phyloP scores from a whole-genome alignment of 2,113 vertebrate genomes.

The Bujurquina vittata region DNA sequence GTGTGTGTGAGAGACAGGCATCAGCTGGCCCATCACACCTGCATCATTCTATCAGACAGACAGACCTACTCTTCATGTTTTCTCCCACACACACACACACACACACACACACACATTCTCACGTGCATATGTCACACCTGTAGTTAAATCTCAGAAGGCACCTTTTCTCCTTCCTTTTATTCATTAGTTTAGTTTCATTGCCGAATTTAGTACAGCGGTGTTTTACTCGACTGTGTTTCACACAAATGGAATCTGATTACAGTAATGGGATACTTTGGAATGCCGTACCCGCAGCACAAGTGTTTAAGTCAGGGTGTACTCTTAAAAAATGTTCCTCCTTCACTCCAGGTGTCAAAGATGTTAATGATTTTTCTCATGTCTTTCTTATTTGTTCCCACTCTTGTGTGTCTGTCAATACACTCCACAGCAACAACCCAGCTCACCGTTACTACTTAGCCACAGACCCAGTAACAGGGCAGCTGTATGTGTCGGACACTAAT shows the following conservation, averaged over 20 bases:
- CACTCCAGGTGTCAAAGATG: fast-evolving
- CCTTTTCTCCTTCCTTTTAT: not conserved
- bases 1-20: slow-evolving; percentile 40
- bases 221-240: not conserved
- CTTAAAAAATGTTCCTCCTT: not conserved
- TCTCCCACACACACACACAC: not conserved
- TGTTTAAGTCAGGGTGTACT: no score
- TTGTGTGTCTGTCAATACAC: not conserved
- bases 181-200: not conserved
- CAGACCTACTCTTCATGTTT: not conserved
- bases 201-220: not conserved
- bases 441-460: slow-evolving; percentile 96
- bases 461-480: slow-evolving; percentile 91
- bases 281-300: no score
- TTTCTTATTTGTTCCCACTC: not conserved
- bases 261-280: no score
- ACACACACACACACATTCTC: not conserved
- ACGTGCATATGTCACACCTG: not conserved
- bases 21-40: slow-evolving; percentile 61
- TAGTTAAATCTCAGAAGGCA: not conserved
- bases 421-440: slow-evolving; percentile 93
- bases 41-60: slow-evolving; percentile 25
- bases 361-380: not conserved
- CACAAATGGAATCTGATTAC: not conserved
- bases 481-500: slow-evolving; percentile 96